Base-by-base conservation (phyloP, 2,888 invertebrate genomes). In the Drosophila ezoana region DNA sequence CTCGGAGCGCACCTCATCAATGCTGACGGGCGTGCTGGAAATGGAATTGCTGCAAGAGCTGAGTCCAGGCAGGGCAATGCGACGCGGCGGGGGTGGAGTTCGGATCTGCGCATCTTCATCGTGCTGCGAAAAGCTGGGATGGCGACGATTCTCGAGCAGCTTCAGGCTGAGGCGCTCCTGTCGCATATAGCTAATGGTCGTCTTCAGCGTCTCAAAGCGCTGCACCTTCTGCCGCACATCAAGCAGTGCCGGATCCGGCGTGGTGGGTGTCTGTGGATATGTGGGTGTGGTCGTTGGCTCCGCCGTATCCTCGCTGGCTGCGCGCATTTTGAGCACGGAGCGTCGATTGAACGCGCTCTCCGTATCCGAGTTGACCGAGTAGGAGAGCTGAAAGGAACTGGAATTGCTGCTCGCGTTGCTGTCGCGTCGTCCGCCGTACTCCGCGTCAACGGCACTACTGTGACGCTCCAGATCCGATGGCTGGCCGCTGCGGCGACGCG, bases 1-100 rank as follows among this genome's bases (percentile, higher is more conserved):
- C 60, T 91, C 92, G 5, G 92, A 91, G 11, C 88, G 91, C 61
- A 88, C 90, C 64, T 91, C 92, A 56, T 88, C 80, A 9, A 91
- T 91, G 70, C 90, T 90, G 4, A 64, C 62, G 10, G 63, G 58
- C 3, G 72, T 56, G 16, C 64, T 86, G 16, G 70, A 59, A 20
- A 60, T 59, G 37, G 82, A 76, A 56, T 54, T 70, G 13, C 47
- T 52, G 47, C 61, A 32, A 32, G 65, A 54, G n/a, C 37, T 43
- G 1, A 87, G 11, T 0, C 84, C 87, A 0, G 84, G 63, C 44
- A 88, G 33, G 6, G 72, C 74, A 16, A 86, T 56, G 9, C 89
- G 69, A 4, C 84, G 69, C 11, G 82, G 76, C 5, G 76, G 48
- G 4, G 86, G 86, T 0, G 83, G 68, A 0, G 81, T 73, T 13